These are phyloP conservation scores for Lepidocyrtinus sp. DNA, from an alignment of 2,888 invertebrate genomes.

Conservation along the genomic window DNA sequence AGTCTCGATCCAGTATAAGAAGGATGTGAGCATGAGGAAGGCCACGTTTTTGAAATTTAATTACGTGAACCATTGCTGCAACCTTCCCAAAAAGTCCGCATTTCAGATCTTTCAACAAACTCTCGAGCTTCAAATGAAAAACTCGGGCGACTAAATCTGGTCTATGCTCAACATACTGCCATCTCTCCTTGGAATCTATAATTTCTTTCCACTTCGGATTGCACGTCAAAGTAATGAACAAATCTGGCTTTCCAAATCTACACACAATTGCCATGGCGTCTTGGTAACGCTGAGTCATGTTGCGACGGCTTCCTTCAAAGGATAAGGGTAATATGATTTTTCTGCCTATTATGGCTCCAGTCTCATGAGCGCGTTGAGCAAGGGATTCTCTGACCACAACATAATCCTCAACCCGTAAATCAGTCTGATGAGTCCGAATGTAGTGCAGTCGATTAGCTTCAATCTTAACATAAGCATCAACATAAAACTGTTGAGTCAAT, in stretches of 20 bases:
- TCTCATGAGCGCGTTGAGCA: not conserved
- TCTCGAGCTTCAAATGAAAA: conserved; percentile 68
- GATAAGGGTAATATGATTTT: conserved; percentile 71
- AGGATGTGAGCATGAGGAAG: conserved; percentile 65
- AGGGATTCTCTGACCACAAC: conserved; percentile 28
- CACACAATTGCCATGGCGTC: conserved; percentile 73
- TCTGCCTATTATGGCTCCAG: not conserved
- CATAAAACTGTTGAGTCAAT: conserved; percentile 70
- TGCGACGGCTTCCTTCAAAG: conserved; percentile 71
- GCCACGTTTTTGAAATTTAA: conserved; percentile 69
- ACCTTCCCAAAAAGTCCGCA: conserved; percentile 67
- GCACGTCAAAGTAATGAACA: conserved; percentile 73
- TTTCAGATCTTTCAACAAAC: conserved; percentile 62
- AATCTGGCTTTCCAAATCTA: conserved; percentile 72
- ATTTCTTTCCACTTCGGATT: conserved; percentile 73
- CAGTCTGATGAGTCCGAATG: conserved; percentile 68
- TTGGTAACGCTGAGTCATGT: conserved; percentile 72
- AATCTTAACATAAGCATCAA: conserved; percentile 70
- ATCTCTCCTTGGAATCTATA: conserved; percentile 55
- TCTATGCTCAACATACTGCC: conserved; percentile 60
- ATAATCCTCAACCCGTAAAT: conserved; percentile 69
- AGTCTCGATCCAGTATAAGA: conserved; percentile 37
- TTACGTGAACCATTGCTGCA: conserved; percentile 56
- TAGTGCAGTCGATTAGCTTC: conserved; percentile 70
- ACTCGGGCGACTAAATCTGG: conserved; percentile 68